phyloP scores from a whole-genome alignment of 2,113 vertebrate genomes.

The Reinhardtius hippoglossoides region DNA sequence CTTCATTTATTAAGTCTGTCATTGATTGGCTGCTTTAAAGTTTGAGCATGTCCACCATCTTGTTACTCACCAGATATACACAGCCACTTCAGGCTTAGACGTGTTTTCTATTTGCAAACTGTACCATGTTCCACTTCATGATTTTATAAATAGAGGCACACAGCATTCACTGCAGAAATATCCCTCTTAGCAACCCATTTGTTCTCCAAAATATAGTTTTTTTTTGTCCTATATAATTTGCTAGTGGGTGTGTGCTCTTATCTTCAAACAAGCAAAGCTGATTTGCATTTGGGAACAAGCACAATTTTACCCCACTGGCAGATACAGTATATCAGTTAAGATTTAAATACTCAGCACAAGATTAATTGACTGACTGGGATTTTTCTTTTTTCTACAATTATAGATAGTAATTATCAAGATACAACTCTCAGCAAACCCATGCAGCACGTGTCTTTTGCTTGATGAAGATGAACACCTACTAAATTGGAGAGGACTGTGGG shows the following conservation, averaged over 20 bases:
- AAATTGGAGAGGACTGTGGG: conserved; percentile 28
- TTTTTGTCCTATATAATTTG: background rate
- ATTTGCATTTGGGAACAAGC: conserved; percentile 25
- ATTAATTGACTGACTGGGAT: conserved; percentile 25
- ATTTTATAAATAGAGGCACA: background rate
- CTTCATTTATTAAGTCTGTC: conserved; percentile 9
- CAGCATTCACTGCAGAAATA: background rate
- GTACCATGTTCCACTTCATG: background rate
- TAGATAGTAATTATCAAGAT: conserved; percentile 37
- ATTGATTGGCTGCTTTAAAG: conserved; percentile 28
- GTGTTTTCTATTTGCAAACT: conserved; percentile 32
- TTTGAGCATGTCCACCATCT: conserved; percentile 36
- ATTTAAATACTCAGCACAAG: conserved; percentile 8
- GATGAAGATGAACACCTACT: conserved; percentile 33
- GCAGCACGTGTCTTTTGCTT: conserved; percentile 32
- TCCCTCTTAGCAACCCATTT: conserved; percentile 16
- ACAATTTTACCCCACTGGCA: background rate
- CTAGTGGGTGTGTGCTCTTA: conserved; percentile 36
- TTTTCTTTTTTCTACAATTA: conserved; percentile 7
- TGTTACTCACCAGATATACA: conserved; percentile 53
- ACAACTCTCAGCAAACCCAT: conserved; percentile 37
- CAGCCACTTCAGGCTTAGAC: conserved; percentile 46
- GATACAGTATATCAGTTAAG: conserved; percentile 1
- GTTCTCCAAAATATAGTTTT: background rate
- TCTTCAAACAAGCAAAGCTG: conserved; percentile 43